Conservation (phyloP, 2,888 invertebrate species). For the Hyles lineata region DNA sequence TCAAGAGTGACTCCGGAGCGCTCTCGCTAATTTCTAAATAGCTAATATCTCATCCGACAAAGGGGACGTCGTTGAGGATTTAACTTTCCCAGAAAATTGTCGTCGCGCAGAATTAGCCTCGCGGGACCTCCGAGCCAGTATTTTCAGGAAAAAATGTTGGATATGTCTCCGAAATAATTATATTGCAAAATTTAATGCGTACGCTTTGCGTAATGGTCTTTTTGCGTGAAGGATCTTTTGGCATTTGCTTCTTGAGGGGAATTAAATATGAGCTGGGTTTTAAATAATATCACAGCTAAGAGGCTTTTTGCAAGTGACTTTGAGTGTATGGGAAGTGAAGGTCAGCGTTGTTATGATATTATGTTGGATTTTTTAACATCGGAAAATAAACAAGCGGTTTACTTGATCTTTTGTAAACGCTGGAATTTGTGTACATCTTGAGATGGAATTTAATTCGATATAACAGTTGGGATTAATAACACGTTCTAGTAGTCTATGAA, state of each 20-base stretch:
- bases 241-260: background rate
- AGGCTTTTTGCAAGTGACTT: too few species aligned
- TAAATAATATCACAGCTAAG: too few species aligned
- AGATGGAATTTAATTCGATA: too few species aligned
- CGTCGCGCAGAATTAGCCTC: slow-evolving; percentile 27
- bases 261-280: too few species aligned
- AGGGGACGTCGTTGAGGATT: slow-evolving; percentile 21
- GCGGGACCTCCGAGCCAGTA: slow-evolving; percentile 13
- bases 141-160: slow-evolving; percentile 21
- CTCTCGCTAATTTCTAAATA: slow-evolving; percentile 26
- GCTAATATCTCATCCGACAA: slow-evolving; percentile 30
- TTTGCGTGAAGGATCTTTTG: background rate
- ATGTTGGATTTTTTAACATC: too few species aligned
- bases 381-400: too few species aligned
- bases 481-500: too few species aligned
- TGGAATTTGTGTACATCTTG: too few species aligned
- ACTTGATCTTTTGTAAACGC: too few species aligned
- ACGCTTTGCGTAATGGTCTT: background rate
- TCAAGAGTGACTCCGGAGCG: background rate
- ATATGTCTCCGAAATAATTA: slow-evolving; percentile 14
- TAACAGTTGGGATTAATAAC: too few species aligned
- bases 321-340: too few species aligned
- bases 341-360: too few species aligned
- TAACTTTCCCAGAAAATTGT: slow-evolving; percentile 27
- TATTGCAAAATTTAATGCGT: slow-evolving; percentile 9